Evolutionary conservation across 2,888 invertebrate genomes (phyloP).

Genomic region (Peribatodes rhomboidaria): DNA sequence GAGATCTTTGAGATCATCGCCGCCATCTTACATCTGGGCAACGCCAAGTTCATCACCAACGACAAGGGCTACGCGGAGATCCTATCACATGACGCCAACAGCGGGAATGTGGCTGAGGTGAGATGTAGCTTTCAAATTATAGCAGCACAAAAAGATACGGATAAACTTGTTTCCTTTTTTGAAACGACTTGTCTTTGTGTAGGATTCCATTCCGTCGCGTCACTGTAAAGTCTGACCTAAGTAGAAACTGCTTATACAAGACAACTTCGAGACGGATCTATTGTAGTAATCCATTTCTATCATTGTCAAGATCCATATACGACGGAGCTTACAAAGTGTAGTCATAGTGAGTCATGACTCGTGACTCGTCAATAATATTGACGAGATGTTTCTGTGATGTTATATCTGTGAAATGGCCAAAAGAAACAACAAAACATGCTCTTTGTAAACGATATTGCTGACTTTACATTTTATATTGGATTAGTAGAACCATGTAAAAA

Average conservation of each 20-base stretch:
- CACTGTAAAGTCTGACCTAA: not conserved
- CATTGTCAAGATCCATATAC: slow-evolving; percentile 8
- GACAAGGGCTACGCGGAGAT: slow-evolving; percentile 91
- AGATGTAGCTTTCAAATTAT: slow-evolving; percentile 43
- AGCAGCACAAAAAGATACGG: too few relatives aligned
- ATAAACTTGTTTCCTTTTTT: not conserved
- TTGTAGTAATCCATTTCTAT: slow-evolving; percentile 4
- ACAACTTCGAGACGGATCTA: not conserved
- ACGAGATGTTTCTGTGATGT: slow-evolving; percentile 10
- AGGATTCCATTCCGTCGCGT: not conserved
- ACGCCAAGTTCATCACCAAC: slow-evolving; percentile 91
- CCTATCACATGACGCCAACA: slow-evolving; percentile 86
- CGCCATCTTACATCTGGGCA: slow-evolving; percentile 94
- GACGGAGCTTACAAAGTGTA: slow-evolving; percentile 4
- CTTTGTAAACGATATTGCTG: slow-evolving; percentile 10
- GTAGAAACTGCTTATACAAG: not conserved
- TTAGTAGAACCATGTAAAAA: not conserved
- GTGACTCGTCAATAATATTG: slow-evolving; percentile 20
- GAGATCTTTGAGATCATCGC: slow-evolving; percentile 94
- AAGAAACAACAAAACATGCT: slow-evolving; percentile 7
- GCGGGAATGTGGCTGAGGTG: slow-evolving; percentile 89
- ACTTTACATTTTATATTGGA: slow-evolving; percentile 7
- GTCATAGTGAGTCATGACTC: slow-evolving; percentile 3
- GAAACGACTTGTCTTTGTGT: not conserved
- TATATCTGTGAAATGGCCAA: not conserved